Conservation (phyloP, 2,888 invertebrate species). For the Cremastinae sp. region DNA sequence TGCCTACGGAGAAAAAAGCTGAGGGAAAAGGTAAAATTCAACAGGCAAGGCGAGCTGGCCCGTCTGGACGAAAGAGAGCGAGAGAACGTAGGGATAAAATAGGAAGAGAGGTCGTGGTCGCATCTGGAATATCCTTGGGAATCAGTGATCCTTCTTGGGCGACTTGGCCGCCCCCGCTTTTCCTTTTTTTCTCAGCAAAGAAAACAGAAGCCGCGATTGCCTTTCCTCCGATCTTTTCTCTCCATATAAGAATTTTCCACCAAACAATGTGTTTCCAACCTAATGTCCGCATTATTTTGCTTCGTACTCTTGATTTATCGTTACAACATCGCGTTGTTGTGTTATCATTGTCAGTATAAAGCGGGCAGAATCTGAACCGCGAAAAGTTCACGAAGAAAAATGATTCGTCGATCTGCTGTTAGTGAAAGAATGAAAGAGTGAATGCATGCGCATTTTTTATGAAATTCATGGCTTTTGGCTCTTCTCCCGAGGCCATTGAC, state of each 20-base stretch:
- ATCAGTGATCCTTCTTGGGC: slow-evolving; percentile 44
- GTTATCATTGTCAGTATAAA: neutral
- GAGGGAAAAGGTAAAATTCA: slow-evolving; percentile 26
- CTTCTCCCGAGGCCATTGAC: neutral
- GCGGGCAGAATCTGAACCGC: neutral
- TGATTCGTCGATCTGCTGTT: neutral
- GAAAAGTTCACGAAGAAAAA: neutral
- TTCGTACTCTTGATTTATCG: too few relatives aligned
- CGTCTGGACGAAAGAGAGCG: slow-evolving; percentile 38
- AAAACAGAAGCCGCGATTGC: slow-evolving; percentile 24
- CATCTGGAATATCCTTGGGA: slow-evolving; percentile 64
- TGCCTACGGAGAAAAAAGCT: slow-evolving; percentile 34
- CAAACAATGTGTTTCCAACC: neutral
- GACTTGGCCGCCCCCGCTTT: slow-evolving; percentile 18
- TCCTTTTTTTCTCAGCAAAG: slow-evolving; percentile 3
- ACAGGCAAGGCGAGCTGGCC: slow-evolving; percentile 22
- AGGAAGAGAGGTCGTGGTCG: slow-evolving; percentile 51
- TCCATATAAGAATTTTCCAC: neutral
- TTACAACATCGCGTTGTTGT: too few relatives aligned
- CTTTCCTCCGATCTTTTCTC: slow-evolving; percentile 27
- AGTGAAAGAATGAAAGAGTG: neutral
- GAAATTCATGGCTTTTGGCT: neutral
- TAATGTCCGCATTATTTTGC: neutral
- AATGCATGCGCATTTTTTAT: neutral
- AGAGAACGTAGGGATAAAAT: slow-evolving; percentile 38